Evolutionary conservation across 1,140 invertebrate genomes (phyloP).

Genomic region (Daktulosphaira vitifoliae): DNA sequence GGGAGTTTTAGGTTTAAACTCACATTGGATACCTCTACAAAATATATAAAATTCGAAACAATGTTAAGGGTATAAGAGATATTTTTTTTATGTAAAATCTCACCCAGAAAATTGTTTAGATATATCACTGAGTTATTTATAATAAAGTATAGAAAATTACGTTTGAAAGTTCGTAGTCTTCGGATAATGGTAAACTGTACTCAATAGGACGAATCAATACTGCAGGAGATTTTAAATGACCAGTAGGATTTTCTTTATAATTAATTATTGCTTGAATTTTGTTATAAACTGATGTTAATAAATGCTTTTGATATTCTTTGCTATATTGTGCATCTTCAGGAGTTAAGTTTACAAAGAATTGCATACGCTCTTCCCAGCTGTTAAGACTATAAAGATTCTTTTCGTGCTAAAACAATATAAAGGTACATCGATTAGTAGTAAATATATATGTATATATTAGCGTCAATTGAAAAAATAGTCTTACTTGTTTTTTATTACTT

Average conservation of each 20-base stretch:
- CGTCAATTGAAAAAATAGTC: no score
- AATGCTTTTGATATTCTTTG: slow-evolving; percentile 37
- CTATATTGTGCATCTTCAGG: slow-evolving; percentile 36
- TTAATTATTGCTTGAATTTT: slow-evolving; percentile 49
- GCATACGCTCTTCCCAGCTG: slow-evolving; percentile 44
- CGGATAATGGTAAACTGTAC: slow-evolving; percentile 45
- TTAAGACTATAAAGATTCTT: slow-evolving; percentile 43
- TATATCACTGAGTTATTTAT: no score
- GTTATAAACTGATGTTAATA: slow-evolving; percentile 46
- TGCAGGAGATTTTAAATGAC: slow-evolving; percentile 49
- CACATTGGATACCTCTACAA: no score
- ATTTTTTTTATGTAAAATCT: no score
- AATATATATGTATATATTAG: no score
- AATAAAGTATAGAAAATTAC: no score
- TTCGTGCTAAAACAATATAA: slow-evolving; percentile 42
- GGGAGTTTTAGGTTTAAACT: no score
- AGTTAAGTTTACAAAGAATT: slow-evolving; percentile 37
- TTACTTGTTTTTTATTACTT: slow-evolving; percentile 35
- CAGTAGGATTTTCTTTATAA: slow-evolving; percentile 43
- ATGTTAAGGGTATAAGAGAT: no score
- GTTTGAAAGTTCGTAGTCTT: slow-evolving; percentile 57
- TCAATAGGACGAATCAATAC: slow-evolving; percentile 55
- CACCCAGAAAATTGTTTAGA: no score
- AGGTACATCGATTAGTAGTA: no score
- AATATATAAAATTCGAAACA: no score